Evolutionary conservation across 1,140 invertebrate species (phyloP).

Genomic region (Amyelois transitella): DNA sequence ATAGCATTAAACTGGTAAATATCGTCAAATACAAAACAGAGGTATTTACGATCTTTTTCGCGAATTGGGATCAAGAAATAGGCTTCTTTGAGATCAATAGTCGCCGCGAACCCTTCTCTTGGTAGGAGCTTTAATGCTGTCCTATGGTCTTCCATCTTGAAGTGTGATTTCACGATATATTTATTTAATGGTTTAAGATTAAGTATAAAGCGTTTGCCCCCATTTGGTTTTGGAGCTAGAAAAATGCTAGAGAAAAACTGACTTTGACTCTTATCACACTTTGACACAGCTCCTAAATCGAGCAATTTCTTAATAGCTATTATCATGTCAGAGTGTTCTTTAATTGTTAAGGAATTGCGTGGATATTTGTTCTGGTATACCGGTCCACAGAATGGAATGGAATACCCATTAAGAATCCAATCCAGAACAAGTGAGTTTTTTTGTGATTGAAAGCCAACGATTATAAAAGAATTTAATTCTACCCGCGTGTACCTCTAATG

Average conservation of each 20-base stretch:
- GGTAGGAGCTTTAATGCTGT: not conserved
- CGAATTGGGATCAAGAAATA: constrained; percentile 1
- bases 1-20: constrained; percentile 22
- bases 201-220: not conserved
- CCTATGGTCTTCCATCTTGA: constrained; percentile 6
- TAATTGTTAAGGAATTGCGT: not conserved
- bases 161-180: not conserved
- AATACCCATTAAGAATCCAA: not conserved
- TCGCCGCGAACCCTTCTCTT: not conserved
- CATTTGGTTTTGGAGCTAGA: constrained; percentile 1
- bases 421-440: not conserved
- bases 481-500: constrained; percentile 22
- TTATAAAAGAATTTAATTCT: not conserved
- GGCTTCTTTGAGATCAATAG: constrained; percentile 5
- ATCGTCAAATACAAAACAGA: not conserved
- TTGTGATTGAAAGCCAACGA: not conserved
- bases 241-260: constrained; percentile 3
- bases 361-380: not conserved
- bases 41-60: not conserved
- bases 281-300: not conserved
- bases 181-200: constrained; percentile 3
- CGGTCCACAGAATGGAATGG: not conserved
- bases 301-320: not conserved
- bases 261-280: not conserved
- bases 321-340: not conserved